These are phyloP conservation scores for Tigriopus japonicus DNA, from an alignment of 1,140 invertebrate species.

Conservation along the genomic window DNA sequence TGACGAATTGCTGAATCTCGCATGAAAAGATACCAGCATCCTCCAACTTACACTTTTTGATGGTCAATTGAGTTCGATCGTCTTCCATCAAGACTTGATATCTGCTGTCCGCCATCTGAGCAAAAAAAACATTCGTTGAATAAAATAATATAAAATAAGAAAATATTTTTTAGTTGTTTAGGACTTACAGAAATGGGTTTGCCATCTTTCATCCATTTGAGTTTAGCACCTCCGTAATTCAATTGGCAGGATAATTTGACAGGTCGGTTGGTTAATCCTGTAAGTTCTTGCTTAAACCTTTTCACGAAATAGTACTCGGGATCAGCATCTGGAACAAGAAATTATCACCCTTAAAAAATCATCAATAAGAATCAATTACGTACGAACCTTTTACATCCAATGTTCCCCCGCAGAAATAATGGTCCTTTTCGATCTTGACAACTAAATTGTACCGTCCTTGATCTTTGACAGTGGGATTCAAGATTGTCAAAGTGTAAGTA, in stretches of 20 bases:
- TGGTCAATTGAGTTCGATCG: too few relatives aligned
- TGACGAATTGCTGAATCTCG: conserved; percentile 6
- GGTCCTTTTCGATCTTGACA: background rate
- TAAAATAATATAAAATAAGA: too few relatives aligned
- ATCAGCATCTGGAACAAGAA: conserved; percentile 29
- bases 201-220: conserved; percentile 5
- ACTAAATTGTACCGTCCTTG: conserved; percentile 61
- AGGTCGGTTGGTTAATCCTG: conserved; percentile 75
- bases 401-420: background rate
- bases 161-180: too few relatives aligned
- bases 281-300: conserved; percentile 61
- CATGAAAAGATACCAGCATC: background rate
- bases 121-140: too few relatives aligned
- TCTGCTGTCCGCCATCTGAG: too few relatives aligned
- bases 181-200: background rate
- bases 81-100: too few relatives aligned
- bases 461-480: conserved; percentile 80
- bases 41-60: background rate
- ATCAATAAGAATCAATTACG: background rate
- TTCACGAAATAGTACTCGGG: conserved; percentile 82
- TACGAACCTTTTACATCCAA: background rate
- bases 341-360: background rate
- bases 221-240: conserved; percentile 28
- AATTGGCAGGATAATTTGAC: conserved; percentile 76
- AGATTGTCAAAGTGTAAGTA: conserved; percentile 69